Evolutionary conservation across 2,888 invertebrate genomes (phyloP), one percentile per base, ranked within the genome.

Genomic region (Troglohyphantes excavatus): DNA sequence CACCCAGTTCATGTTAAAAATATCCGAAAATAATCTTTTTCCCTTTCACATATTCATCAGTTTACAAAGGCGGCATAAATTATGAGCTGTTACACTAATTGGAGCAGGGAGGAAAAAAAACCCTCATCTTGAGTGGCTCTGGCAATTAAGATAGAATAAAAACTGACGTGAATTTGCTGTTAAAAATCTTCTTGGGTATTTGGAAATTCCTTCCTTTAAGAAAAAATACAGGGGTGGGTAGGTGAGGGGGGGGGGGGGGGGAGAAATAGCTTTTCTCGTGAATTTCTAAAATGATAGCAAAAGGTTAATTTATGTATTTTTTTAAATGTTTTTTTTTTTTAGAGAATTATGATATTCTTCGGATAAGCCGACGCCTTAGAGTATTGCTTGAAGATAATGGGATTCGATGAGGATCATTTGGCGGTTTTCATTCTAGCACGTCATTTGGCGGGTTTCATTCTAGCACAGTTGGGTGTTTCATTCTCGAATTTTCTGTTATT

Each of bases 81-180:
- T 78, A 78, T 78, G 33, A 78, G 63, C 76, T 78, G 63, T 63
- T 78, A 78, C 63, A 39, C 63, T 78, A 78, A 78, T 78, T 78
- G 63, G 21, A n/a, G 7, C 21, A 9, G 19, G 39, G 13, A 5
- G 17, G 27, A 59, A 75, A 75, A 72, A 43, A 33, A 33, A n/a
- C n/a, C n/a, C 13, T 6, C 21, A 2, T 59, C 21, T 33, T 21
- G 75, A 61, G 29, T 46, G 29, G 26, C 17, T 7, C 17, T n/a
- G n/a, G 76, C 76, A 78, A 78, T 78, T 78, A 78, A 63, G 39
- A 5, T 53, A 53, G 5, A 63, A 78, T 61, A 78, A 63, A 78
- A 78, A 63, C 17, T 59, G 59, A 65, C 75, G 59, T 27, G 19
- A 26, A 53, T 75, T 59, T 59, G 27, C 75, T 75, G 53, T 75